A percentile compares a stretch with the other conserved stretches of the same genome.
Conservation (phyloP, 2,888 invertebrate species). For the Drosophila mimetica region DNA sequence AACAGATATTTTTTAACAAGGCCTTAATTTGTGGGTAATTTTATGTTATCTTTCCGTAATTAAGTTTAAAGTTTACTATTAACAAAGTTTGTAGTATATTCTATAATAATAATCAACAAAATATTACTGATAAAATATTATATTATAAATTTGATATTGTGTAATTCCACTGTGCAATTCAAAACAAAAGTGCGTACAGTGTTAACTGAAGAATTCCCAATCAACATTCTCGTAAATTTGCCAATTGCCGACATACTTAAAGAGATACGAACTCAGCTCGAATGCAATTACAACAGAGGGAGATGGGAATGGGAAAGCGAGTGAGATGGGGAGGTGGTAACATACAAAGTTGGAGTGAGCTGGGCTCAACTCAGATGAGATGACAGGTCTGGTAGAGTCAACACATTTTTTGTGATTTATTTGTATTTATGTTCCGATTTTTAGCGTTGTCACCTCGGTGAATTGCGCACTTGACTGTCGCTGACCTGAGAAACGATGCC, state of each 20-base stretch:
- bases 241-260: slow-evolving; percentile 63
- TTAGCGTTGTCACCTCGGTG: slow-evolving; percentile 61
- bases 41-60: slow-evolving; percentile 1
- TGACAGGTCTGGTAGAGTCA: not conserved
- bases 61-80: not conserved
- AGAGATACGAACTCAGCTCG: not conserved
- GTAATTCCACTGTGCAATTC: slow-evolving; percentile 13
- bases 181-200: slow-evolving; percentile 18
- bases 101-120: too few species aligned
- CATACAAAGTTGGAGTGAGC: not conserved
- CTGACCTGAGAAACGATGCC: not conserved
- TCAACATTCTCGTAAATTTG: slow-evolving; percentile 68
- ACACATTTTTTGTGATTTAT: not conserved
- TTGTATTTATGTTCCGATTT: slow-evolving; percentile 34
- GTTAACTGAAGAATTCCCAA: slow-evolving; percentile 42
- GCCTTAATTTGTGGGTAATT: not conserved
- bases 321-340: not conserved
- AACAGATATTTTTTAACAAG: not conserved
- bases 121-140: too few species aligned
- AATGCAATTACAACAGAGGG: not conserved
- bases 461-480: slow-evolving; percentile 3
- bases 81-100: too few species aligned
- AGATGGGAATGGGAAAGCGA: not conserved
- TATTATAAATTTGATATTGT: too few species aligned
- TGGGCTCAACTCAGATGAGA: not conserved